phyloP scores from a whole-genome alignment of 2,888 invertebrate species.

The Colostygia pectinataria region DNA sequence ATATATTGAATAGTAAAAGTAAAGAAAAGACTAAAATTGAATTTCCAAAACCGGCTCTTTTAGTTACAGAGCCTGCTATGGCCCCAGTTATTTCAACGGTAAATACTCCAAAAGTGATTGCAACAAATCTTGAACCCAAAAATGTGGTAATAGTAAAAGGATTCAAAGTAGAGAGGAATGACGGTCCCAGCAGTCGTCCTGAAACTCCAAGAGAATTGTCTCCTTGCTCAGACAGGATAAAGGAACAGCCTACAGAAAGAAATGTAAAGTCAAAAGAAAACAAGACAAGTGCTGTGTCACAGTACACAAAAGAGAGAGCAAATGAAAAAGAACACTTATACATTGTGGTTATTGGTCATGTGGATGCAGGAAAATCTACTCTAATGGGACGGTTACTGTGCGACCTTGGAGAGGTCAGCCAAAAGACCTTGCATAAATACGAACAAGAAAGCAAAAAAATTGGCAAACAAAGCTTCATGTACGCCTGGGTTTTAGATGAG shows the following conservation, averaged over 20 bases:
- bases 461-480: constrained; percentile 99
- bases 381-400: constrained; percentile 97
- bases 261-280: constrained; percentile 78
- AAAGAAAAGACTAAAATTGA: constrained; percentile 47
- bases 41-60: constrained; percentile 44
- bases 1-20: constrained; percentile 81
- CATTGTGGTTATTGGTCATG: constrained; percentile 97
- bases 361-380: constrained; percentile 98
- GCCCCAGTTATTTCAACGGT: constrained; percentile 53
- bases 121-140: constrained; percentile 72
- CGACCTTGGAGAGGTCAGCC: constrained; percentile 92
- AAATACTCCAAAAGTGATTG: constrained; percentile 62
- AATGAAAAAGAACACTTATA: constrained; percentile 94
- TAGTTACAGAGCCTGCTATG: constrained; percentile 55
- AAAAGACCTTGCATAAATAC: constrained; percentile 96
- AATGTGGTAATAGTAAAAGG: constrained; percentile 79
- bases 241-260: constrained; percentile 63
- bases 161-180: constrained; percentile 74
- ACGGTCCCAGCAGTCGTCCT: constrained; percentile 53
- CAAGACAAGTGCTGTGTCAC: constrained; percentile 81
- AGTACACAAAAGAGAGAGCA: constrained; percentile 89
- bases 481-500: constrained; percentile 99
- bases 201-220: constrained; percentile 87
- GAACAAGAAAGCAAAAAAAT: constrained; percentile 98
- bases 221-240: constrained; percentile 84